Conservation (phyloP, 1,140 invertebrate genomes). For the Pemphigus obesinymphae region DNA sequence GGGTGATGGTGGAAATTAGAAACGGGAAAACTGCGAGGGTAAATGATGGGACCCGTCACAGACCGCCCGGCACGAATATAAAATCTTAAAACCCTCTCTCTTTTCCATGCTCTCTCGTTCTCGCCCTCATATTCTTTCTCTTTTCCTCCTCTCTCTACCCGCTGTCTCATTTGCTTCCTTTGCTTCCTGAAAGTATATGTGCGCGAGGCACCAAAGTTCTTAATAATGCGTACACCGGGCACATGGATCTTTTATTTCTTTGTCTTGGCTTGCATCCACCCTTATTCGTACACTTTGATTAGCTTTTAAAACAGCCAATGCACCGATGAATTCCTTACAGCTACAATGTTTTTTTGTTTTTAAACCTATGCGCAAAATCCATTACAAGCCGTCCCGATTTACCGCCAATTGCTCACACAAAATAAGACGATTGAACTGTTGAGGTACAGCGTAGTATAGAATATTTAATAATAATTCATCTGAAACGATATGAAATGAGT, state of each 20-base stretch:
- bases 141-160: background rate
- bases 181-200: constrained; percentile 11
- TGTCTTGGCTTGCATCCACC: constrained; percentile 12
- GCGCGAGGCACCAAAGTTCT: constrained; percentile 19
- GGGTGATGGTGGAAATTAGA: constrained; percentile 46
- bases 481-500: too few species aligned
- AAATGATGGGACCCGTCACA: constrained; percentile 43
- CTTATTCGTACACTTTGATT: constrained; percentile 16
- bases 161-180: too few species aligned
- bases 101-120: background rate
- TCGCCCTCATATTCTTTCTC: too few species aligned
- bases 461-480: too few species aligned
- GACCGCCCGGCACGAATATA: constrained; percentile 41
- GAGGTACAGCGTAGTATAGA: too few species aligned
- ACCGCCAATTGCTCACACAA: background rate
- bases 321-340: background rate
- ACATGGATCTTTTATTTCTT: constrained; percentile 39
- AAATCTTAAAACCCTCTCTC: constrained; percentile 39
- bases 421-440: too few species aligned
- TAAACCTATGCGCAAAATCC: too few species aligned
- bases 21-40: constrained; percentile 44
- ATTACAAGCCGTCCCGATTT: background rate
- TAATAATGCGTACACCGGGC: constrained; percentile 37
- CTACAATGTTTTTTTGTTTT: background rate
- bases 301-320: constrained; percentile 19